These are phyloP conservation scores for Florisuga fusca DNA, from an alignment of 2,797 vertebrate genomes.

Conservation along the genomic window DNA sequence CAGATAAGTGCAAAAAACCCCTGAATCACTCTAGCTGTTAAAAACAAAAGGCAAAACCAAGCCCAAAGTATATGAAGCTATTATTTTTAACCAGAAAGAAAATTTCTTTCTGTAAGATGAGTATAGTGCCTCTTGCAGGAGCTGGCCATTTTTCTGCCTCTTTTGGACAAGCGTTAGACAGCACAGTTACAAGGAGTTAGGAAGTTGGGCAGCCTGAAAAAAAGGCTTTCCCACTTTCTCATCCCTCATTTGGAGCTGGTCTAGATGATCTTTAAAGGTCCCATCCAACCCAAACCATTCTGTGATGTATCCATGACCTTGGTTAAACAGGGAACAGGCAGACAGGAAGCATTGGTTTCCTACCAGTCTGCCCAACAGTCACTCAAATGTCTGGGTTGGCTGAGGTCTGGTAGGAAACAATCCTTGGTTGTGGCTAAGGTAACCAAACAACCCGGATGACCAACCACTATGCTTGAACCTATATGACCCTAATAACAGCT, in stretches of 20 bases:
- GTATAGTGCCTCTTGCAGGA: neutral
- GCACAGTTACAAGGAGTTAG: neutral
- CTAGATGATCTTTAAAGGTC: neutral
- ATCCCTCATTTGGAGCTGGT: neutral
- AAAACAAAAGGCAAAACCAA: neutral
- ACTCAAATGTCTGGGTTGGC: neutral
- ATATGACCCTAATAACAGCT: neutral
- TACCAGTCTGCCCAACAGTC: neutral
- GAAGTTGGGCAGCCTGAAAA: neutral
- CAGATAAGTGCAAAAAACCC: neutral
- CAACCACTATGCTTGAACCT: neutral
- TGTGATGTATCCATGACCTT: neutral
- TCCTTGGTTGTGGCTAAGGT: neutral
- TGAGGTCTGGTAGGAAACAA: neutral
- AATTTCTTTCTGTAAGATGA: neutral
- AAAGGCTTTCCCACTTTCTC: neutral
- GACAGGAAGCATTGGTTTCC: slow-evolving; percentile 24
- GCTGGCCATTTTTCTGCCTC: neutral
- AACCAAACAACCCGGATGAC: neutral
- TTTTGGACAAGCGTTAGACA: neutral
- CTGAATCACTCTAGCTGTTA: neutral
- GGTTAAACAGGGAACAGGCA: neutral
- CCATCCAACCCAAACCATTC: neutral
- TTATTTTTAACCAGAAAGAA: neutral
- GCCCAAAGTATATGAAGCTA: neutral